Base-by-base conservation (phyloP, 2,888 invertebrate genomes). In the Dastarcus helophoroides region DNA sequence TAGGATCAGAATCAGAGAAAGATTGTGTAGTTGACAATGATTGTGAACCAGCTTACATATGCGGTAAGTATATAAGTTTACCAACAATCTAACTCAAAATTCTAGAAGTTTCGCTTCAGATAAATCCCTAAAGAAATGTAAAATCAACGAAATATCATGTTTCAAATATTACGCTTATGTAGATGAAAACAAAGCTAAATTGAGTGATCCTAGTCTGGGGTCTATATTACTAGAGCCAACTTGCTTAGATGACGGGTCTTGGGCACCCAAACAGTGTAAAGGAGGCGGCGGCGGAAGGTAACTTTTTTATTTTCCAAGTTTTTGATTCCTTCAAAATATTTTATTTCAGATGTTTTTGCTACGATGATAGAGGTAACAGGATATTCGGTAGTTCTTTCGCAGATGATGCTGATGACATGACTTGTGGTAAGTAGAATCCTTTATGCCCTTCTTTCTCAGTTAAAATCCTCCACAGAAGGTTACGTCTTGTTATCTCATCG, bases 301-400 rank as follows among this genome's bases (percentile, higher is more conserved):
- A 48, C 47, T 17, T 39, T n/a, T 25, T 31, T 42, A 41, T 29
- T 33, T 31, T 19, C n/a, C 6, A 17, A 17, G n/a, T 17, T 17
- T 17, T 9, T 23, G 5, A 8, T 9, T 36, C 31, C 32, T 32
- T 34, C 35, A 38, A 33, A 29, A 34, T 32, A 32, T 43, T 33
- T 24, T 14, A 37, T 45, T 43, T 26, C 31, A 56, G 77, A 56
- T 80, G 79, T 59, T 77, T 76, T 53, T 79, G 80, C 56, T 69
- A 67, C 32, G 66, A 71, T 54, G 59, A 60, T 42, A 47, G 57
- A 28, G 79, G 78, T 22, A 63, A 61, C 22, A 63, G 77, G 54
- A 69, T 79, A 53, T 76, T 73, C 60, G 79, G 79, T 44, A 70
- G 73, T 62, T 68, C 70, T 48, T 73, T 73, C 69, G 65, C 67